phyloP scores from a whole-genome alignment of 2,113 vertebrate genomes.

The Marmota monax region DNA sequence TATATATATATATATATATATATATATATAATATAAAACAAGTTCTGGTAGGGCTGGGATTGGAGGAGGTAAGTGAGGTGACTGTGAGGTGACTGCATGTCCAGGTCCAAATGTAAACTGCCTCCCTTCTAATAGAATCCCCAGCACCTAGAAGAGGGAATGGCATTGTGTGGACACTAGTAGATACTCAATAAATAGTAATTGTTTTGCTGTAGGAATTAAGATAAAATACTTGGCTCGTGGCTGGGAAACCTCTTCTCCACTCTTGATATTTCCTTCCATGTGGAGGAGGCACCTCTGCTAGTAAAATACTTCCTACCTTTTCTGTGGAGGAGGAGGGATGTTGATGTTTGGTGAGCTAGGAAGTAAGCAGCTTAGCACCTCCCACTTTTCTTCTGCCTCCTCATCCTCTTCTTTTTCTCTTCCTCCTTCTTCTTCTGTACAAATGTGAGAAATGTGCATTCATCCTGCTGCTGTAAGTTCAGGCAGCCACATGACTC shows the following conservation, averaged over 20 bases:
- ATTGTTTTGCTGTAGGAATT: not conserved
- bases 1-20: too few relatives aligned
- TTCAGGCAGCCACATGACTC: not conserved
- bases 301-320: not conserved
- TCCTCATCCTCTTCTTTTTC: too few relatives aligned
- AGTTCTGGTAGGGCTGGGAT: not conserved
- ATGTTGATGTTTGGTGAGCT: not conserved
- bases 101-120: not conserved
- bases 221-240: not conserved
- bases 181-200: not conserved
- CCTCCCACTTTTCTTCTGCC: not conserved
- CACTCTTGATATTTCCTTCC: not conserved
- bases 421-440: too few relatives aligned
- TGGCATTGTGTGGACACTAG: too few relatives aligned
- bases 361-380: not conserved
- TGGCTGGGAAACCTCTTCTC: not conserved
- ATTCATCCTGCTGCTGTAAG: not conserved
- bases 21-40: not conserved
- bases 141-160: not conserved
- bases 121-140: not conserved
- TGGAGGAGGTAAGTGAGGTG: not conserved
- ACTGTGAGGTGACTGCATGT: not conserved
- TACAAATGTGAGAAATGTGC: not conserved
- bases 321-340: not conserved
- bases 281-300: not conserved